phyloP scores from a whole-genome alignment of 2,113 vertebrate genomes.

The Etheostoma cragini region DNA sequence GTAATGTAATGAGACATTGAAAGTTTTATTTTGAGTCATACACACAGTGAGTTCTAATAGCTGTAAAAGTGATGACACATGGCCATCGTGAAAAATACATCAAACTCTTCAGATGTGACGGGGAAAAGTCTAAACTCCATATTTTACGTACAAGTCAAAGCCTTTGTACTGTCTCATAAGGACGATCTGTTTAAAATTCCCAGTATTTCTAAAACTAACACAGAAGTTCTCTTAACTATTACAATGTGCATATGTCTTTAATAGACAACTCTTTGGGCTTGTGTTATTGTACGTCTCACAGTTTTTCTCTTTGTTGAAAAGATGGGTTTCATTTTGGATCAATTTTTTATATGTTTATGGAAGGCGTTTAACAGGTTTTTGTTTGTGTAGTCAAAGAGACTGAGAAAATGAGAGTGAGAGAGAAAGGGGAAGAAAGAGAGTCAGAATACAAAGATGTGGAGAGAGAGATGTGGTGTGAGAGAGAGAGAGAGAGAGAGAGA shows the following conservation, averaged over 20 bases:
- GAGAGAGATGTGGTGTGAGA: constrained; percentile 22
- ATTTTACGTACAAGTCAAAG: constrained; percentile 35
- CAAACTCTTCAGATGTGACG: constrained; percentile 32
- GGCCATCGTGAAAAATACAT: constrained; percentile 57
- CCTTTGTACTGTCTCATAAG: constrained; percentile 50
- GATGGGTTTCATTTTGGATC: constrained; percentile 54
- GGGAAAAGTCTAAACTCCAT: constrained; percentile 21
- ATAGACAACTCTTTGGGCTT: constrained; percentile 24
- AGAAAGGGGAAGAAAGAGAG: constrained; percentile 61
- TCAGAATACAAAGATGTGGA: constrained; percentile 39
- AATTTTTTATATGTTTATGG: constrained; percentile 65
- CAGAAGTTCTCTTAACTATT: constrained; percentile 32
- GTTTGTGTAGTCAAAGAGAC: constrained; percentile 62
- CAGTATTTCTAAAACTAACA: constrained; percentile 21
- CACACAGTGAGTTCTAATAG: constrained; percentile 23
- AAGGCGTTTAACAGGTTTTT: constrained; percentile 65
- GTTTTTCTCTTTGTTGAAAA: constrained; percentile 47
- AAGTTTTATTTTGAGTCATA: constrained; percentile 62
- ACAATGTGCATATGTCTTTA: constrained; percentile 11
- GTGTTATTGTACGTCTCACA: constrained; percentile 22
- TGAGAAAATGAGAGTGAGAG: constrained; percentile 52
- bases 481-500: constrained; percentile 40
- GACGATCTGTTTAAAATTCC: constrained; percentile 35
- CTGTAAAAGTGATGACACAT: constrained; percentile 28
- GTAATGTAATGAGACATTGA: constrained; percentile 67